Evolutionary conservation across 1,140 invertebrate genomes (phyloP), one percentile per base, ranked within the genome.

Genomic region (Drosophila funebris): DNA sequence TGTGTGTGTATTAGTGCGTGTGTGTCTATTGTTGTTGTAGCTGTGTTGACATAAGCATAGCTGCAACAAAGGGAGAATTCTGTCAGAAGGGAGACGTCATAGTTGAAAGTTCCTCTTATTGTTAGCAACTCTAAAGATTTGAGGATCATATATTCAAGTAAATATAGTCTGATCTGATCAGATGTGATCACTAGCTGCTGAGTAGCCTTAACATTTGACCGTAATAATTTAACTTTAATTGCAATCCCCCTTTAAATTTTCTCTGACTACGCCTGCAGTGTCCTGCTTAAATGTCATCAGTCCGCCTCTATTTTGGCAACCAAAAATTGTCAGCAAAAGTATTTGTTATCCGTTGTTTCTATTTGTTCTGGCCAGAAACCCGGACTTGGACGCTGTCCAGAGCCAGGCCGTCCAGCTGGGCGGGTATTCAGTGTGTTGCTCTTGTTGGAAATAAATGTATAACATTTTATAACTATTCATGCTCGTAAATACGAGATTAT

Each of bases 401-500:
- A 5, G 39, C 6, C 16, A 43, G 63, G 7, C 33, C 61, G 71
- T 58, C 41, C 46, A 41, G 11, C 48, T 43, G 44, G 22, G 44
- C 52, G 58, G 41, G 20, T 64, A 33, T 39, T 64, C 50, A 39
- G 66, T 56, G 83, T 75, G 81, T 64, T 48, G 69, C 39, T 54
- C 41, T 64, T 77, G 81, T 73, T 80, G 73, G 37, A 60, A 69
- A 75, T 78, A 77, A 87, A 88, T 88, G 82, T 87, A 87, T 43
- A 78, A 87, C 82, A 85, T 82, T 85, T 72, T 82, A 64, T 85
- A 77, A 74, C 78, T 75, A 82, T 78, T 82, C 74, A 73, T 76
- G 69, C 78, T 88, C 83, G 83, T 83, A 88, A 83, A 83, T 78
- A 82, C 52, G 69, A 83, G 83, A 79, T 88, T 88, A 88, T 79